Conservation (phyloP, 64 coral and sea anemone species). For the Platygyra sinensis region DNA sequence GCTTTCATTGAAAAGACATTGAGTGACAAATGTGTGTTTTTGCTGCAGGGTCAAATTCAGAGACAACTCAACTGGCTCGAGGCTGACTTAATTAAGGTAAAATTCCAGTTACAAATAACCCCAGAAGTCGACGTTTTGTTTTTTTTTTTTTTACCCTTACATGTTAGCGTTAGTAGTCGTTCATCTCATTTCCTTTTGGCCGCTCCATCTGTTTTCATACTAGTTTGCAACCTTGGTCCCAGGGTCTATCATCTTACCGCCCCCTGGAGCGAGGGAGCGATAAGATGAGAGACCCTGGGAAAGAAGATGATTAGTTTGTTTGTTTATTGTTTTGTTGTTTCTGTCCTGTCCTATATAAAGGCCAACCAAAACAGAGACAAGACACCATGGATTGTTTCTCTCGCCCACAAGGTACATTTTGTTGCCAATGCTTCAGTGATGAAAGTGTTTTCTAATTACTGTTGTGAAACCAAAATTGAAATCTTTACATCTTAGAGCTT, state of each 20-base stretch:
- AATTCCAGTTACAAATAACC: background rate
- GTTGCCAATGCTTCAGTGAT: background rate
- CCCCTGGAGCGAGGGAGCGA: too few relatives aligned
- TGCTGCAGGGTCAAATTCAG: slow-evolving; percentile 77
- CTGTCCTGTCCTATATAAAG: slow-evolving; percentile 4
- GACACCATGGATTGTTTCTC: slow-evolving; percentile 85
- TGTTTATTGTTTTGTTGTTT: background rate
- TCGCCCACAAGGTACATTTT: slow-evolving; percentile 85
- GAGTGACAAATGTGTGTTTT: background rate
- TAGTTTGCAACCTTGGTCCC: too few relatives aligned
- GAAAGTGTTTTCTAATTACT: too few relatives aligned
- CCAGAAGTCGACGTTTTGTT: too few relatives aligned
- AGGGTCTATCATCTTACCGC: too few relatives aligned
- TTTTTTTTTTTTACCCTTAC: too few relatives aligned
- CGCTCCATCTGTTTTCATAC: background rate
- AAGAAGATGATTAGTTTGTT: too few relatives aligned
- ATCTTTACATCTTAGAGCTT: too few relatives aligned
- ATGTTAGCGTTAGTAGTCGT: too few relatives aligned
- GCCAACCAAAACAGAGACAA: slow-evolving; percentile 78
- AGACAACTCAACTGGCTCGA: slow-evolving; percentile 91
- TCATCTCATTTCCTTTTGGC: background rate
- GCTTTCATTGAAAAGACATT: background rate
- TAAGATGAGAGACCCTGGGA: too few relatives aligned
- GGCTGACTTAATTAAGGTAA: slow-evolving; percentile 77
- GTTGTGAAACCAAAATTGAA: too few relatives aligned